A percentile compares a stretch with the other conserved stretches of the same genome.
phyloP scores from a whole-genome alignment of 2,113 vertebrate species.

The Labeo rohita region DNA sequence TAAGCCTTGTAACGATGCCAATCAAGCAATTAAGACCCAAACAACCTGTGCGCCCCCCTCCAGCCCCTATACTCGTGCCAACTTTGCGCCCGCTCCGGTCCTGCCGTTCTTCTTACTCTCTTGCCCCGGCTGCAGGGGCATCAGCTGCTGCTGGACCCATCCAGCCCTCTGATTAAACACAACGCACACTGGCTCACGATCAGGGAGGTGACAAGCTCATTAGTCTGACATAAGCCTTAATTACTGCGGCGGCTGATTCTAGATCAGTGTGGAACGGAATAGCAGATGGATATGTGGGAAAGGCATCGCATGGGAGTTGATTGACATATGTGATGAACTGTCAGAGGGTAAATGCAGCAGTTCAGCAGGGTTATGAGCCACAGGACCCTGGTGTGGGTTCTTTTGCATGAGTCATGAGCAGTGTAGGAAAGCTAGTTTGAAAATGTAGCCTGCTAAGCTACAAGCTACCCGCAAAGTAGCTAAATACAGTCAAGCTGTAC shows the following conservation, averaged over 20 bases:
- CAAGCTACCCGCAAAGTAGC: background rate
- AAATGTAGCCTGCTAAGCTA: background rate
- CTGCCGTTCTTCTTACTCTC: slow-evolving; percentile 18
- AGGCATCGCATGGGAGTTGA: slow-evolving; percentile 25
- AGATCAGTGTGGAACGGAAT: slow-evolving; percentile 26
- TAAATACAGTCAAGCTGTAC: background rate
- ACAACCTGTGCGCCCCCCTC: slow-evolving; percentile 45
- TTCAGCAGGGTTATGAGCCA: slow-evolving; percentile 15
- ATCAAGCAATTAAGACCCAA: slow-evolving; percentile 56
- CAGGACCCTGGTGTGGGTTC: background rate
- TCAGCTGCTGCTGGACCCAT: slow-evolving; percentile 39
- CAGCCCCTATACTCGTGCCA: background rate
- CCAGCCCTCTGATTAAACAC: slow-evolving; percentile 43
- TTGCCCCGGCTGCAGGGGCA: slow-evolving; percentile 34
- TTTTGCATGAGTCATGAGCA: background rate
- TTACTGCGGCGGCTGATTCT: slow-evolving; percentile 39
- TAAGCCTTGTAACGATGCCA: slow-evolving; percentile 56
- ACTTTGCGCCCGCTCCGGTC: background rate
- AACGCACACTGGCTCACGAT: slow-evolving; percentile 33
- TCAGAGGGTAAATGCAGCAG: background rate
- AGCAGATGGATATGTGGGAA: slow-evolving; percentile 9
- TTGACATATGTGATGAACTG: slow-evolving; percentile 23
- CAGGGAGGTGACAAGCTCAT: slow-evolving; percentile 43
- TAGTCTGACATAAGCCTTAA: slow-evolving; percentile 39
- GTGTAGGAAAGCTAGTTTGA: background rate